Conservation (phyloP, 2,797 vertebrate species). For the Sebastolobus alascanus region DNA sequence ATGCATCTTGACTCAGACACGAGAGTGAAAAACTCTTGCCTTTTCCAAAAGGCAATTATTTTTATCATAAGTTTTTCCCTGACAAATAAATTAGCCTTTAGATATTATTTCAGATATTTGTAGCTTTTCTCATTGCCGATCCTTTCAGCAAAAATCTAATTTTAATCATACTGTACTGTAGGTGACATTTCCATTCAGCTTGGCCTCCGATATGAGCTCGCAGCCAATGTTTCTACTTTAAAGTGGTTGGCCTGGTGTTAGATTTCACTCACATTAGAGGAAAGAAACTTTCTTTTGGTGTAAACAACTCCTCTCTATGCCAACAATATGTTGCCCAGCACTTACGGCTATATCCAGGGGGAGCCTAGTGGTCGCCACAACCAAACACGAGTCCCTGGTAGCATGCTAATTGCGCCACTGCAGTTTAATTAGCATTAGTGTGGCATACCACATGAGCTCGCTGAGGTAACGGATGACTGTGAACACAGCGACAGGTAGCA, state of each 20-base stretch:
- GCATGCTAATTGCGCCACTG: slow-evolving; percentile 70
- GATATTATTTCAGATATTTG: not conserved
- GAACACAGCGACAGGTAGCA: slow-evolving; percentile 69
- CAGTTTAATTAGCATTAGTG: slow-evolving; percentile 74
- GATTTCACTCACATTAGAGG: slow-evolving; percentile 7
- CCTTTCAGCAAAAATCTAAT: not conserved
- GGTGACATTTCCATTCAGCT: not conserved
- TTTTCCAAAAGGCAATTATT: not conserved
- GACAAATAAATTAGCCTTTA: not conserved
- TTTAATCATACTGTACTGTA: not conserved
- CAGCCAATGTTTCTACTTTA: slow-evolving; percentile 2
- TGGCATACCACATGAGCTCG: slow-evolving; percentile 69
- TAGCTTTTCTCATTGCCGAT: not conserved
- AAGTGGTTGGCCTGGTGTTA: not conserved
- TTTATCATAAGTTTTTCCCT: not conserved
- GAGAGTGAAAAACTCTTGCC: not conserved
- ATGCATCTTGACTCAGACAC: too few relatives aligned
- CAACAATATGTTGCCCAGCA: slow-evolving; percentile 48
- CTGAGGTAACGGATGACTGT: slow-evolving; percentile 69
- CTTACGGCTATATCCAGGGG: slow-evolving; percentile 41
- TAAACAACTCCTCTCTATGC: slow-evolving; percentile 46
- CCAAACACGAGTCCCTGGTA: slow-evolving; percentile 48
- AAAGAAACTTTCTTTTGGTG: slow-evolving; percentile 39
- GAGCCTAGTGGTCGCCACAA: slow-evolving; percentile 38
- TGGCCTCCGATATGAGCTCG: not conserved